Evolutionary conservation across 2,888 invertebrate species (phyloP).

Genomic region (Dendrolimus houi): DNA sequence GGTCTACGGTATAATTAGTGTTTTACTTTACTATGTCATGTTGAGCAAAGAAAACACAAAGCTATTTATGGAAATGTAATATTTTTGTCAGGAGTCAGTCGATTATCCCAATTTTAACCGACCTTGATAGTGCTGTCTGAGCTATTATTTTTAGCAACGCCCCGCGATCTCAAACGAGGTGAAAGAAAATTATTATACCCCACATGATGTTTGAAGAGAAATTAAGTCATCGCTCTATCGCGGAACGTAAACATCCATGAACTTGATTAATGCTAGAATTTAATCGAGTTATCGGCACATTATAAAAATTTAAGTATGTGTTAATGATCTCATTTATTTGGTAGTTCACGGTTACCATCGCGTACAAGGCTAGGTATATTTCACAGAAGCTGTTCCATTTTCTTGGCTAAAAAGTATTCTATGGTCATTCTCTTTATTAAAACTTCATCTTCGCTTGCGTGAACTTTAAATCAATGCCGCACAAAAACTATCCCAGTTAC

Average conservation of each 20-base stretch:
- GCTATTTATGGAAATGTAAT: constrained; percentile 4
- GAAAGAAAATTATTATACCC: constrained; percentile 50
- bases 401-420: too few relatives aligned
- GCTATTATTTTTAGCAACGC: constrained; percentile 61
- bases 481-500: neutral
- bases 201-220: constrained; percentile 30
- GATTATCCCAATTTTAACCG: constrained; percentile 31
- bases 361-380: too few relatives aligned
- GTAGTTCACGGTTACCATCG: neutral
- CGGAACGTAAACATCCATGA: constrained; percentile 34
- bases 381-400: too few relatives aligned
- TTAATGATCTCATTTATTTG: neutral
- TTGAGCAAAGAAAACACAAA: neutral
- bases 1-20: too few relatives aligned
- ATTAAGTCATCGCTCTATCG: constrained; percentile 45
- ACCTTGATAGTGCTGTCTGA: constrained; percentile 63
- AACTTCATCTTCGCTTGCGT: neutral
- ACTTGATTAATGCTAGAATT: constrained; percentile 7
- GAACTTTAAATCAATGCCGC: neutral
- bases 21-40: too few relatives aligned
- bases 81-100: constrained; percentile 17
- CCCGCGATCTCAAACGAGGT: constrained; percentile 42
- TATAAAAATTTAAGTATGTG: neutral
- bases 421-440: too few relatives aligned
- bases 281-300: neutral